phyloP scores from a whole-genome alignment of 2,113 vertebrate species.

The Puntigrus tetrazona region DNA sequence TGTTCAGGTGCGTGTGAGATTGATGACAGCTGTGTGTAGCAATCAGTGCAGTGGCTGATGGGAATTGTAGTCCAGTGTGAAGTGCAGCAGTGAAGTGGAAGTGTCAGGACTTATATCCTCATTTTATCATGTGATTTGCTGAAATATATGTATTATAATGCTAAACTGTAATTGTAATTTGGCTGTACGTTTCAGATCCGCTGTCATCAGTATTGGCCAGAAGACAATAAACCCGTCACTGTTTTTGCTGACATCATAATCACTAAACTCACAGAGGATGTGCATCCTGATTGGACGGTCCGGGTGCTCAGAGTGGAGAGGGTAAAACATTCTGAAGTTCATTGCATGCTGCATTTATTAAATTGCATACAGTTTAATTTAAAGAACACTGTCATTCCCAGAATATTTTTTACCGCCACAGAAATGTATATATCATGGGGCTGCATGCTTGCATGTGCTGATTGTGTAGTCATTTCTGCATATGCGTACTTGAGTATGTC shows the following conservation, averaged over 20 bases:
- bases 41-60: no score
- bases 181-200: constrained; percentile 80
- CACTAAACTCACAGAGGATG: constrained; percentile 91
- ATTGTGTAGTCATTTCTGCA: neutral
- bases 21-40: no score
- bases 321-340: constrained; percentile 72
- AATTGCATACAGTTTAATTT: neutral
- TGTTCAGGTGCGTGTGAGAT: no score
- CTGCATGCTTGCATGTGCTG: neutral
- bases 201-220: constrained; percentile 98
- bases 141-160: neutral
- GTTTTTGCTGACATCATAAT: constrained; percentile 98
- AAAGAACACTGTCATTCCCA: neutral
- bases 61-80: no score
- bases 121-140: no score
- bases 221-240: constrained; percentile 96
- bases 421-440: neutral
- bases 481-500: neutral
- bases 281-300: constrained; percentile 90
- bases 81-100: no score
- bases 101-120: no score
- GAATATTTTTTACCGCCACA: neutral
- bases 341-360: neutral
- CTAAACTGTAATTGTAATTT: constrained; percentile 34
- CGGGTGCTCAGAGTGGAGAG: constrained; percentile 94